Percentiles rank a stretch among this genome's conserved stretches.
Evolutionary conservation across 1,140 invertebrate genomes (phyloP).

Genomic region (Aphis gossypii): DNA sequence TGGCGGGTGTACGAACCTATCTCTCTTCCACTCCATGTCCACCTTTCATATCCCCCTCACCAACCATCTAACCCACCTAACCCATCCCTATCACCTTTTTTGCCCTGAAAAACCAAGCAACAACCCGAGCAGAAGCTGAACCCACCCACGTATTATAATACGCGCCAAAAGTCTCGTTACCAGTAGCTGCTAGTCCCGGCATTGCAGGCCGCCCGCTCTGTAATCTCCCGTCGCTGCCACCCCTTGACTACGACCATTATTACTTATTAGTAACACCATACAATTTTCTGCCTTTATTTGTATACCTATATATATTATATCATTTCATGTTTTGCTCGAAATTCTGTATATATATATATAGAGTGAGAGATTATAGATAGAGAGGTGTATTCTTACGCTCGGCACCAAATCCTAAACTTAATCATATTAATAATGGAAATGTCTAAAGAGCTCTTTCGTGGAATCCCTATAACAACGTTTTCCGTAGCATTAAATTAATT

Average conservation of each 20-base stretch:
- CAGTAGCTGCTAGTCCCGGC: background rate
- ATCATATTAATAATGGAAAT: slow-evolving; percentile 7
- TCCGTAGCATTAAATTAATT: slow-evolving; percentile 27
- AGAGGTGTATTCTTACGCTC: background rate
- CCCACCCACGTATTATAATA: background rate
- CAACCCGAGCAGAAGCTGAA: background rate
- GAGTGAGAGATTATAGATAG: background rate
- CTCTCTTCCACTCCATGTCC: background rate
- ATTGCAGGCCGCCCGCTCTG: background rate
- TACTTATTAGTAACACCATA: slow-evolving; percentile 7
- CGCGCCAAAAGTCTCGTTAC: background rate
- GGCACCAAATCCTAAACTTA: slow-evolving; percentile 8
- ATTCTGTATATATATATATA: background rate
- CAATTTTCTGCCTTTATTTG: slow-evolving; percentile 15
- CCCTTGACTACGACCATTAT: background rate
- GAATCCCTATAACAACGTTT: slow-evolving; percentile 1
- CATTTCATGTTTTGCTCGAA: background rate
- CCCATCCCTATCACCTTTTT: background rate
- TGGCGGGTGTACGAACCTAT: background rate
- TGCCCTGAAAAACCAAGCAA: background rate
- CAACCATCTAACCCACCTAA: background rate
- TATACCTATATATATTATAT: slow-evolving; percentile 3
- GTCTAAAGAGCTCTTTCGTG: slow-evolving; percentile 31
- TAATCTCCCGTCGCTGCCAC: background rate
- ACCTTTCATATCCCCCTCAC: background rate